A percentile compares a stretch with the other conserved stretches of the same genome.
These are phyloP conservation scores for Mormyrus proboscirostris DNA, from an alignment of 2,797 vertebrate species.

Conservation along the genomic window DNA sequence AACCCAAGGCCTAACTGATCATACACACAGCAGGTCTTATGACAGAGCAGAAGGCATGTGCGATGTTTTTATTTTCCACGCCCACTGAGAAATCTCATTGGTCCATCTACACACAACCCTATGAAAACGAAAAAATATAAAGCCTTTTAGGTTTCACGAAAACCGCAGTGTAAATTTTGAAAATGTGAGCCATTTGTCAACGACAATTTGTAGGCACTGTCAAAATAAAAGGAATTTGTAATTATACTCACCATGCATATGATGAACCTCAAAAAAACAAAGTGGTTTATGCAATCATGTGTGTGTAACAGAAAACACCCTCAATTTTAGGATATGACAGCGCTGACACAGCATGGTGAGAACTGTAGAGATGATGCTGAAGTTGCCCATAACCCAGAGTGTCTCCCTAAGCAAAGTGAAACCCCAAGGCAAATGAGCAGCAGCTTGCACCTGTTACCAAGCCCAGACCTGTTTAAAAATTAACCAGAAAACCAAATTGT, in stretches of 20 bases:
- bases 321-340: background rate
- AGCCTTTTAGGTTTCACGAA: background rate
- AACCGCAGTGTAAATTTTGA: background rate
- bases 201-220: background rate
- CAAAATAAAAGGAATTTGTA: background rate
- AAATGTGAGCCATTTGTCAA: background rate
- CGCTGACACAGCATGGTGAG: background rate
- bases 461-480: constrained; percentile 33
- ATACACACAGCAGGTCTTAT: background rate
- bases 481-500: constrained; percentile 29
- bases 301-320: background rate
- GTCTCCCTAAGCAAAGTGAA: background rate
- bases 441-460: constrained; percentile 24
- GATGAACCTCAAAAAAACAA: background rate
- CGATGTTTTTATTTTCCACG: background rate
- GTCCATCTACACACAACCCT: background rate
- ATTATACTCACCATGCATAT: background rate
- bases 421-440: constrained; percentile 20
- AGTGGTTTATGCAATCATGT: background rate
- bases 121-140: background rate
- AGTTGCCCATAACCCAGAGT: background rate
- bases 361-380: background rate
- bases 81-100: background rate
- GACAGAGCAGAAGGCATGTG: background rate
- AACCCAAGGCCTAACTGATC: background rate